Evolutionary conservation across 1,140 invertebrate species (phyloP).

Genomic region (Zaprionus kolodkinae): DNA sequence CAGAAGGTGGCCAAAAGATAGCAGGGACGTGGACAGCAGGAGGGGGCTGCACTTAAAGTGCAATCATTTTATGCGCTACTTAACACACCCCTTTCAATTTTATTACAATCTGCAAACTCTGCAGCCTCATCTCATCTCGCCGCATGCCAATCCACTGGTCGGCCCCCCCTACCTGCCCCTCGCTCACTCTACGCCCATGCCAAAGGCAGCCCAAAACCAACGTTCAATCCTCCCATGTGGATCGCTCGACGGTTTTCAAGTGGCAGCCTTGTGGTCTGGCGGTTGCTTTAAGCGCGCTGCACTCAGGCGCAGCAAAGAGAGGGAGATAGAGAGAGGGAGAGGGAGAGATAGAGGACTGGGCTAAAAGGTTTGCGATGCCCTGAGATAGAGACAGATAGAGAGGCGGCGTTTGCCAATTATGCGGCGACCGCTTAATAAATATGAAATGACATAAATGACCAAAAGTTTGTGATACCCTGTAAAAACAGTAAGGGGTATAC

Average conservation of each 20-base stretch:
- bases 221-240: conserved; percentile 7
- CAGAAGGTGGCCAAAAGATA: background rate
- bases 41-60: conserved; percentile 34
- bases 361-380: conserved; percentile 8
- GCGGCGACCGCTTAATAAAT: conserved; percentile 74
- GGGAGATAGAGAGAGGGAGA: background rate
- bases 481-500: background rate
- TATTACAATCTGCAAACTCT: conserved; percentile 33
- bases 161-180: background rate
- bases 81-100: conserved; percentile 33
- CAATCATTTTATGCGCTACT: conserved; percentile 44
- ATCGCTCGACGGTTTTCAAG: conserved; percentile 33
- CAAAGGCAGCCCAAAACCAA: background rate
- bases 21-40: background rate
- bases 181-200: background rate
- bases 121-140: conserved; percentile 12
- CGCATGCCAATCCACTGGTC: background rate
- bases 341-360: background rate
- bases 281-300: conserved; percentile 29
- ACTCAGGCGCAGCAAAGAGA: background rate
- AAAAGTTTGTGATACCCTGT: conserved; percentile 26
- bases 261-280: conserved; percentile 15
- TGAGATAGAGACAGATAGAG: conserved; percentile 21
- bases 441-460: conserved; percentile 79
- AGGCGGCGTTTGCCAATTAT: conserved; percentile 66